phyloP scores from a whole-genome alignment of 2,797 vertebrate genomes.

The Gallinago stenura region DNA sequence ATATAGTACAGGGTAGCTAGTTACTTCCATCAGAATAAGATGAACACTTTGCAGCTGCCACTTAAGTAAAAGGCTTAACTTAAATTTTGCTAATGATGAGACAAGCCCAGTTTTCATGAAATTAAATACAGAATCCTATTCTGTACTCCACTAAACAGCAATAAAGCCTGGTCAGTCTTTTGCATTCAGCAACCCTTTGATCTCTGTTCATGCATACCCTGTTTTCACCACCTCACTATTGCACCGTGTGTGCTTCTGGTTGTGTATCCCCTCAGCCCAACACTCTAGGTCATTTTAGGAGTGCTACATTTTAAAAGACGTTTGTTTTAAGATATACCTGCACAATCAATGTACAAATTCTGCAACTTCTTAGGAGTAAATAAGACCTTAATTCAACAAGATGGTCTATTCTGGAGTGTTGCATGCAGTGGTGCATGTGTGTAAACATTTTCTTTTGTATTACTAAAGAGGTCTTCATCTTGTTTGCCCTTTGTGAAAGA shows the following conservation, averaged over 20 bases:
- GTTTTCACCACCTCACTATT: not conserved
- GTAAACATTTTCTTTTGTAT: not conserved
- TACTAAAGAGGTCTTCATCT: not conserved
- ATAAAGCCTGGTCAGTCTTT: not conserved
- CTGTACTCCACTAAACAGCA: not conserved
- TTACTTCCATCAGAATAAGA: not conserved
- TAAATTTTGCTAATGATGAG: not conserved
- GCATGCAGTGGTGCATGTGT: not conserved
- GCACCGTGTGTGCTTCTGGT: not conserved
- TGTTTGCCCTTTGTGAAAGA: not conserved
- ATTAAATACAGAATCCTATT: not conserved
- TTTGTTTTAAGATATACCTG: not conserved
- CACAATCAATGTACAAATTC: not conserved
- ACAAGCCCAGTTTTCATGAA: not conserved
- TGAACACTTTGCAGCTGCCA: not conserved
- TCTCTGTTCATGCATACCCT: not conserved
- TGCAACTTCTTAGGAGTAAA: not conserved
- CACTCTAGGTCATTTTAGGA: not conserved
- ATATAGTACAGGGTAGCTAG: not conserved
- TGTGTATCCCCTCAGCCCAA: not conserved
- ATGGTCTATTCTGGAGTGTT: not conserved
- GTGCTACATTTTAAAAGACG: not conserved
- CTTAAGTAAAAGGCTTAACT: not conserved
- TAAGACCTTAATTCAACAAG: not conserved
- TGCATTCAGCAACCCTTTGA: not conserved